These are phyloP conservation scores for Misgurnus mizolepis DNA, from an alignment of 2,113 vertebrate genomes.

Conservation along the genomic window DNA sequence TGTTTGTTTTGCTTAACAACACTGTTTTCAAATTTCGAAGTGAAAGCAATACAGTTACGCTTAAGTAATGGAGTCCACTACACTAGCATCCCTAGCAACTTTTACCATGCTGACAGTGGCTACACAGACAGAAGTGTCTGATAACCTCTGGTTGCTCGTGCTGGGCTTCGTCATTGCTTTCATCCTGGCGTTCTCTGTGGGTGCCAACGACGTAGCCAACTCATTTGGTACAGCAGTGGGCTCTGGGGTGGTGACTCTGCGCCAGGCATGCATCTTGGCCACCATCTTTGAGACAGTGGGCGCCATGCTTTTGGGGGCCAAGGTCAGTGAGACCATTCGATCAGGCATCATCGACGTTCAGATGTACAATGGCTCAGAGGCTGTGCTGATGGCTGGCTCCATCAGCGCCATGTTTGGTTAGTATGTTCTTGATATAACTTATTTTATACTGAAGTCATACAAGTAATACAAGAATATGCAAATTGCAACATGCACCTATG, in stretches of 20 bases:
- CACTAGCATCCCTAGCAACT: slow-evolving; percentile 61
- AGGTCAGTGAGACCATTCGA: slow-evolving; percentile 94
- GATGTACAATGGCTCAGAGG: slow-evolving; percentile 80
- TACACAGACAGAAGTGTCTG: slow-evolving; percentile 57
- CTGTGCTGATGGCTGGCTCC: slow-evolving; percentile 82
- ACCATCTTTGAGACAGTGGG: slow-evolving; percentile 91
- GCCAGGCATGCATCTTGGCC: slow-evolving; percentile 90
- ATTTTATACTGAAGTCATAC: no score
- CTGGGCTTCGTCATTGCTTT: slow-evolving; percentile 94
- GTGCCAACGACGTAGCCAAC: slow-evolving; percentile 96
- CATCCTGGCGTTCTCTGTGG: slow-evolving; percentile 92
- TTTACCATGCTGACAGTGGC: slow-evolving; percentile 58
- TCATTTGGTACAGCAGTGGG: slow-evolving; percentile 96
- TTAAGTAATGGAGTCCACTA: slow-evolving; percentile 64
- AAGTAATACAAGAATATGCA: neutral
- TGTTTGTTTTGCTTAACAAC: no score
- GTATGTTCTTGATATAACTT: slow-evolving; percentile 40
- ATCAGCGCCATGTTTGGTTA: slow-evolving; percentile 91
- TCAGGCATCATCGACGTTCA: slow-evolving; percentile 86
- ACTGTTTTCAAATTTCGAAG: slow-evolving; percentile 30
- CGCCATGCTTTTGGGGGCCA: slow-evolving; percentile 89
- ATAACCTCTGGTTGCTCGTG: slow-evolving; percentile 83
- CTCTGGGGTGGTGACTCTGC: slow-evolving; percentile 90
- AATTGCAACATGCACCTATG: neutral
- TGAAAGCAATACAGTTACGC: slow-evolving; percentile 16